Percentiles rank a stretch among this genome's conserved stretches.
Conservation (phyloP, 2,797 vertebrate genomes). For the Semotilus atromaculatus region DNA sequence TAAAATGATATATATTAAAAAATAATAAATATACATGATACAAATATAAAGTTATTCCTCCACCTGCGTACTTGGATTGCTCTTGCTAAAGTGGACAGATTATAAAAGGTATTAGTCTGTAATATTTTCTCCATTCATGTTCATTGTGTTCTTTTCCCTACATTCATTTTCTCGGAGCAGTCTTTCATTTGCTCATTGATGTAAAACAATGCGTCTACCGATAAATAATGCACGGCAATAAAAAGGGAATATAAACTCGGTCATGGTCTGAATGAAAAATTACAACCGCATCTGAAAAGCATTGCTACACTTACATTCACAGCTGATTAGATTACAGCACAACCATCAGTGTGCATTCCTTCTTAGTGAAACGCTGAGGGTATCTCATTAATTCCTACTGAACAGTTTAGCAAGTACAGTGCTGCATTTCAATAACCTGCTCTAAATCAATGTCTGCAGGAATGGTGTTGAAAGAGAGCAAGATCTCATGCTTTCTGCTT, state of each 20-base stretch:
- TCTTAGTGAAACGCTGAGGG: conserved; percentile 12
- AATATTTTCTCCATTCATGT: conserved; percentile 30
- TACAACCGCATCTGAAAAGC: conserved; percentile 9
- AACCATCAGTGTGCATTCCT: conserved; percentile 15
- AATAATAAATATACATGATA: too few relatives aligned
- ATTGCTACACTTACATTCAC: conserved; percentile 18
- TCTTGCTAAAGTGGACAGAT: conserved; percentile 37
- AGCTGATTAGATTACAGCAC: conserved; percentile 36
- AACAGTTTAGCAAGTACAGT: conserved; percentile 38
- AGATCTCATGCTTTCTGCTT: conserved; percentile 14
- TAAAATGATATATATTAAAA: too few relatives aligned
- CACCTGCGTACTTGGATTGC: not conserved
- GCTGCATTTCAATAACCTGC: conserved; percentile 38
- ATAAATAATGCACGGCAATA: conserved; percentile 40
- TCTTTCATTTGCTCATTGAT: conserved; percentile 26
- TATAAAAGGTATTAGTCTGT: conserved; percentile 1
- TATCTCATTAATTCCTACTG: conserved; percentile 49
- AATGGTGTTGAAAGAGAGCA: not conserved
- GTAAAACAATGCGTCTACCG: conserved; percentile 28
- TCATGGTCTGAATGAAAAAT: conserved; percentile 36
- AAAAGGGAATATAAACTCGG: conserved; percentile 18
- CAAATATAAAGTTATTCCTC: conserved; percentile 3
- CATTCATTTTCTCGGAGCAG: conserved; percentile 14
- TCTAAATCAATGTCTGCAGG: conserved; percentile 41
- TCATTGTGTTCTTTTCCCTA: conserved; percentile 11